Evolutionary conservation across 2,888 invertebrate species (phyloP), one percentile per base, ranked within the genome.

Genomic region (Margaritifera margaritifera): DNA sequence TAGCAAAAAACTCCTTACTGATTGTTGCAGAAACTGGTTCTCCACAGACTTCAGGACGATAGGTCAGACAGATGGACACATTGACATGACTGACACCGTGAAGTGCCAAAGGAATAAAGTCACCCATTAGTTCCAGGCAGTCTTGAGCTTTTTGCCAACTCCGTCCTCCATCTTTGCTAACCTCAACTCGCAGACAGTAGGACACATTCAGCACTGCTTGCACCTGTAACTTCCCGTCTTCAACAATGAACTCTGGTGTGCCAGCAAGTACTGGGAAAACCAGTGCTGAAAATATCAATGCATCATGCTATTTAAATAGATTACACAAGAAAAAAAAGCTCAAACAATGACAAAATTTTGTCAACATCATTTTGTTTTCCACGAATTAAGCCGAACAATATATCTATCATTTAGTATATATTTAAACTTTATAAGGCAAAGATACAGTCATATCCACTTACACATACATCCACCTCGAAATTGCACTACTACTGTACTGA

Each of bases 41-140:
- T 1, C 83, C 83, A 71, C 86, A 86, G n/a, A 86, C 84, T 55
- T 86, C 84, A 4, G 77, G 78, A 27, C 86, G 70, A n/a, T 80
- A 68, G 2, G 75, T 76, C 22, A 86, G 77, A 77, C 86, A 86
- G n/a, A 86, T 75, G 0, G 86, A 84, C 31, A 86, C 78, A 60
- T 85, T 85, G 53, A 85, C 71, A 42, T 80, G 77, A 25, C 71
- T 76, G 4, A 84, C 74, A 52, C 78, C 79, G 42, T 68, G 73
- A 8, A 76, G 66, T 19, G 75, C 57, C 24, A 84, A 71, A 31
- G 68, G 54, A 4, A 72, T 68, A 20, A 22, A 65, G 15, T 70
- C 69, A 15, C 70, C 72, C 5, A 69, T 64, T 19, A 77, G 69
- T 20, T 77, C 72, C 24, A 81, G 77, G 69, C 84, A 81, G 0